phyloP scores from a whole-genome alignment of 1,140 invertebrate species.

The Ephestia elutella region DNA sequence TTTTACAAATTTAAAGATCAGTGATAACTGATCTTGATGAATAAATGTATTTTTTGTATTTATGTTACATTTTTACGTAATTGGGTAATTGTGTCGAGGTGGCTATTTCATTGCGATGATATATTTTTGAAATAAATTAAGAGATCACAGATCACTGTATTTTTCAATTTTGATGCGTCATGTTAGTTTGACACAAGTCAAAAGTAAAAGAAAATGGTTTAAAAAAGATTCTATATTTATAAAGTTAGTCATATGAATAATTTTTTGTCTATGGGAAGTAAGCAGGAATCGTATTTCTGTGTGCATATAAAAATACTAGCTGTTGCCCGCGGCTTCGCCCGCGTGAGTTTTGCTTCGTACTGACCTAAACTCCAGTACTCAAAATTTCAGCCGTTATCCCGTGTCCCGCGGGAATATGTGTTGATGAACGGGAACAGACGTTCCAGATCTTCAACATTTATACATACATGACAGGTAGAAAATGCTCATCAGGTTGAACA shows the following conservation, averaged over 20 bases:
- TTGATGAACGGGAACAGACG: no score
- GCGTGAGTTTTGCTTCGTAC: not conserved
- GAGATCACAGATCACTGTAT: not conserved
- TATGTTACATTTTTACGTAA: not conserved
- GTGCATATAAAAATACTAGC: no score
- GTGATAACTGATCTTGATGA: not conserved
- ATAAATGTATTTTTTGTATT: slow-evolving; percentile 3
- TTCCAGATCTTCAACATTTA: no score
- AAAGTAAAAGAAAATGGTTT: not conserved
- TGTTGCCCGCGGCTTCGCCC: not conserved
- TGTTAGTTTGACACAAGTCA: not conserved
- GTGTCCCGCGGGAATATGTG: no score
- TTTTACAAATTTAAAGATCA: slow-evolving; percentile 10
- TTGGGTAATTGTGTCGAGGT: not conserved
- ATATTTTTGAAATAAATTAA: not conserved
- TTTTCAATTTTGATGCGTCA: not conserved
- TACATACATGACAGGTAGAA: no score
- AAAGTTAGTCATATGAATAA: no score
- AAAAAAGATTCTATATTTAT: no score
- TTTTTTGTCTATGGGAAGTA: no score
- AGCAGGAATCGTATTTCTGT: no score
- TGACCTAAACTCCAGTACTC: no score
- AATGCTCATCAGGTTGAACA: no score
- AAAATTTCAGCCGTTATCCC: no score
- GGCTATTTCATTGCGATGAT: not conserved